phyloP scores from a whole-genome alignment of 2,888 invertebrate genomes.

The Magallana nippona region DNA sequence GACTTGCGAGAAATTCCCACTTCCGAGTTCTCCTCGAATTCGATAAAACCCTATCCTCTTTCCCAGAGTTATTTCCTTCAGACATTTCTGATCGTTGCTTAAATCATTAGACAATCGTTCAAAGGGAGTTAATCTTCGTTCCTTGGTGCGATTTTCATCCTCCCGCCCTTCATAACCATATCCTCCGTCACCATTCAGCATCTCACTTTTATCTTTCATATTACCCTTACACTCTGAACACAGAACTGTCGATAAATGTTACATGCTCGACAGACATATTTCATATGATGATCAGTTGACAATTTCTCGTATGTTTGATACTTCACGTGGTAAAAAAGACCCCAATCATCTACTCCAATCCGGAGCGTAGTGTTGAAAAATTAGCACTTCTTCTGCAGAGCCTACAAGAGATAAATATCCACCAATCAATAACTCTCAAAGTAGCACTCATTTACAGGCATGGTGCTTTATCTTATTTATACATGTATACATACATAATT shows the following conservation, averaged over 20 bases:
- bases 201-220: constrained; percentile 52
- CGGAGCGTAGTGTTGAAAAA: not conserved
- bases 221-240: constrained; percentile 11
- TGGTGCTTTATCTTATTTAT: not conserved
- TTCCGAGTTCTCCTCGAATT: constrained; percentile 87
- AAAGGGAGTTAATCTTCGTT: constrained; percentile 69
- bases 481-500: not conserved
- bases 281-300: not conserved
- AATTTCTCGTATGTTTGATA: not conserved
- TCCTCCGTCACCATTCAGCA: constrained; percentile 54
- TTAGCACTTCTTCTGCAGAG: constrained; percentile 19
- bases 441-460: no score
- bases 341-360: not conserved
- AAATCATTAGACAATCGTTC: constrained; percentile 75
- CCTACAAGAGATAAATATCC: not conserved
- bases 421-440: not conserved
- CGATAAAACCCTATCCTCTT: constrained; percentile 88
- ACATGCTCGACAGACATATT: not conserved
- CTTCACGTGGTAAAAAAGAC: not conserved
- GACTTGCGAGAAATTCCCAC: constrained; percentile 90
- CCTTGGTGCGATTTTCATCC: constrained; percentile 50
- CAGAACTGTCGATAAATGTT: not conserved
- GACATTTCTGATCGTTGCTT: constrained; percentile 76
- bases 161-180: constrained; percentile 35
- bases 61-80: constrained; percentile 85